Percentiles rank a stretch among this genome's conserved stretches.
These are phyloP conservation scores for Microchrysa polita DNA, from an alignment of 2,888 invertebrate species.

Conservation along the genomic window DNA sequence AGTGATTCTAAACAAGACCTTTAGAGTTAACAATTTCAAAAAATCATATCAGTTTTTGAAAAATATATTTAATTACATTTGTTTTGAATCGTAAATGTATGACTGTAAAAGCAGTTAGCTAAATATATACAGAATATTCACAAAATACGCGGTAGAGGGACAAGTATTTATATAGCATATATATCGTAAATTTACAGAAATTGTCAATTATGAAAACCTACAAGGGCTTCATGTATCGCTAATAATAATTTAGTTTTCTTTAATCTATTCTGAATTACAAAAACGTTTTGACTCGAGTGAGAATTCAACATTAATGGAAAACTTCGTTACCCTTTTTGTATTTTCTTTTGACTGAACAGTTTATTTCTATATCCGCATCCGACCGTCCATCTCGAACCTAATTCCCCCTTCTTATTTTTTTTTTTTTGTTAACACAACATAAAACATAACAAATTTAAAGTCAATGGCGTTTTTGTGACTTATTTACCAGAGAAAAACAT, in stretches of 20 bases:
- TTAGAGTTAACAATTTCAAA: too few relatives aligned
- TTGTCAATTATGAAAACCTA: neutral
- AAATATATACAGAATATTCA: conserved; percentile 26
- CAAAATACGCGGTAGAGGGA: neutral
- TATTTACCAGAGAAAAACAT: neutral
- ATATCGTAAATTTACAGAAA: conserved; percentile 28
- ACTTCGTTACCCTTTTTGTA: neutral
- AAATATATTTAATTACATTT: conserved; percentile 31
- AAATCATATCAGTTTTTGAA: conserved; percentile 3
- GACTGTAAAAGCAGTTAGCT: conserved; percentile 25
- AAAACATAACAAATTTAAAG: conserved; percentile 36
- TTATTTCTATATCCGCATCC: conserved; percentile 10
- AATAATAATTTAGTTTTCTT: neutral
- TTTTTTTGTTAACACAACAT: conserved; percentile 5
- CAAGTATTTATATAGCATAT: neutral
- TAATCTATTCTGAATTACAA: neutral
- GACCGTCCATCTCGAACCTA: conserved; percentile 20
- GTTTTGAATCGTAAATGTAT: conserved; percentile 3
- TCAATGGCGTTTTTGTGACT: conserved; percentile 1
- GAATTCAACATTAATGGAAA: neutral
- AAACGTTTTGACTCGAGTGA: neutral
- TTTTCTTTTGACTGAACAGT: neutral
- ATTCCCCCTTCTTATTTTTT: conserved; percentile 16
- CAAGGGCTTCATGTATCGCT: too few relatives aligned
- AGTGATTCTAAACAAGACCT: too few relatives aligned